Conservation (phyloP, 1,140 invertebrate genomes). For the Phortica variegata region DNA sequence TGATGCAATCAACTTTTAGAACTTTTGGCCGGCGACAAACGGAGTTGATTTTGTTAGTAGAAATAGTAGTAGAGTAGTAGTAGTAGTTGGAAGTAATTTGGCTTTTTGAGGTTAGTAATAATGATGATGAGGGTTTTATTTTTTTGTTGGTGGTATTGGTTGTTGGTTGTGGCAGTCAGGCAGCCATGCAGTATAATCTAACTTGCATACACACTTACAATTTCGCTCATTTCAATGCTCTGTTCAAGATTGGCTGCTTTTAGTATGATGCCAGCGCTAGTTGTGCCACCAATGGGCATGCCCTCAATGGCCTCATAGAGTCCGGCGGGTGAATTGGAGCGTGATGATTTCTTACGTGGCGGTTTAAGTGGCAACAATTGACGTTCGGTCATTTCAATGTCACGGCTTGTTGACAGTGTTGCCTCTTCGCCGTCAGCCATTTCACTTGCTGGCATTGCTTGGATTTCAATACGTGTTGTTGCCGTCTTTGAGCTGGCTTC, state of each 20-base stretch:
- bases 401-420: not conserved
- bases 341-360: constrained; percentile 43
- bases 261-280: constrained; percentile 1
- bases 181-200: too few relatives aligned
- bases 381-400: constrained; percentile 26
- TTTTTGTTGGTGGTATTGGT: constrained; percentile 1
- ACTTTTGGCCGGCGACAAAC: too few relatives aligned
- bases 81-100: too few relatives aligned
- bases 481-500: too few relatives aligned
- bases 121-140: too few relatives aligned
- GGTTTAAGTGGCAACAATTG: constrained; percentile 40
- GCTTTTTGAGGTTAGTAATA: too few relatives aligned
- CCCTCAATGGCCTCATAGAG: constrained; percentile 16
- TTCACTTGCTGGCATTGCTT: too few relatives aligned
- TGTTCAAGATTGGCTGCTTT: constrained; percentile 9
- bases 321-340: constrained; percentile 43
- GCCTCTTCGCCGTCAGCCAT: not conserved
- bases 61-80: too few relatives aligned
- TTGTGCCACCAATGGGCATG: too few relatives aligned
- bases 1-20: too few relatives aligned
- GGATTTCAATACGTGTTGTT: too few relatives aligned
- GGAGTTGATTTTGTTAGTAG: too few relatives aligned
- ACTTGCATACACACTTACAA: constrained; percentile 34
- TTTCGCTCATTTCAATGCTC: constrained; percentile 25
- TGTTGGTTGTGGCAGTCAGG: constrained; percentile 4